Percentiles rank a stretch among this genome's conserved stretches.
phyloP scores from a whole-genome alignment of 2,113 vertebrate genomes.

The Propithecus coquereli region DNA sequence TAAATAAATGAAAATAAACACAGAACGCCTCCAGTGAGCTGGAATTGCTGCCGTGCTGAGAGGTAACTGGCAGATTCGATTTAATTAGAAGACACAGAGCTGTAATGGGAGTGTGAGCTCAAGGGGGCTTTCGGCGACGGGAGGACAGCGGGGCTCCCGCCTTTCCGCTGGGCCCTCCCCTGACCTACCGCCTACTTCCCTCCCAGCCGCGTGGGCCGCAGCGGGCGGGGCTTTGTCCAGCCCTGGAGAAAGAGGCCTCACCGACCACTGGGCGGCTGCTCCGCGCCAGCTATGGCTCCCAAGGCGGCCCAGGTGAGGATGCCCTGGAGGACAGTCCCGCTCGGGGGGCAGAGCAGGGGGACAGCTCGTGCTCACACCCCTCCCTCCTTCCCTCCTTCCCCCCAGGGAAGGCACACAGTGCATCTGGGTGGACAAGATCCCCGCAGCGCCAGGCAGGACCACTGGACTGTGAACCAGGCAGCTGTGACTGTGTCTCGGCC shows the following conservation, averaged over 20 bases:
- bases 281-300: not conserved
- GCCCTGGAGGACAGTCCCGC: accelerated
- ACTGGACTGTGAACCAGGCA: not conserved
- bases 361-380: not conserved
- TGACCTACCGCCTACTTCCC: not conserved
- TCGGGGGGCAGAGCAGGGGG: accelerated
- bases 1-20: conserved; percentile 68
- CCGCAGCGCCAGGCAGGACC: not conserved
- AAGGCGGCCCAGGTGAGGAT: accelerated
- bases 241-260: not conserved
- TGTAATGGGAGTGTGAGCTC: conserved; percentile 65
- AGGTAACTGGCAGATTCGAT: conserved; percentile 80
- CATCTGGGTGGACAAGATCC: accelerated
- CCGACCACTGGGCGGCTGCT: accelerated
- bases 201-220: not conserved
- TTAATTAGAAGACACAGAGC: conserved; percentile 78
- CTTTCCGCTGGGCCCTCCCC: not conserved
- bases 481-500: not conserved
- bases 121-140: conserved; percentile 64
- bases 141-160: conserved; percentile 68
- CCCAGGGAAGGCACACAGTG: accelerated
- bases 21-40: conserved; percentile 67
- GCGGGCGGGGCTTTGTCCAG: accelerated
- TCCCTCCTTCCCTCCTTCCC: accelerated
- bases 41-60: conserved; percentile 79